Percentiles rank a stretch among this genome's conserved stretches.
Evolutionary conservation across 2,888 invertebrate genomes (phyloP).

Genomic region (Julus scanicus): DNA sequence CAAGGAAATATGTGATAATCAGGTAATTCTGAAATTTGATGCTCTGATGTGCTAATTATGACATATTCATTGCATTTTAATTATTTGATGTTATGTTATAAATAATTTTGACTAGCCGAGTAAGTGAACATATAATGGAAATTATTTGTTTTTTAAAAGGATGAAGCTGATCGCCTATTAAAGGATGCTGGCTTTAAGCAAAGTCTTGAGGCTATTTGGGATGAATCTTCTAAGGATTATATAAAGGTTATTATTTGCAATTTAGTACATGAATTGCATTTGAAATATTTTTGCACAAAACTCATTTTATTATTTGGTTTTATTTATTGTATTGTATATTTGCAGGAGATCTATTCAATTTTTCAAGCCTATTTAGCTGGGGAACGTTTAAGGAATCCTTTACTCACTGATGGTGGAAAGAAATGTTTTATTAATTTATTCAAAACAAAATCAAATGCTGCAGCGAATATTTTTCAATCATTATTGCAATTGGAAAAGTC

Average conservation of each 20-base stretch:
- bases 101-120: too few relatives aligned
- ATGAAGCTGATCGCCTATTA: constrained; percentile 6
- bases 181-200: constrained; percentile 46
- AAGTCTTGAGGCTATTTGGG: not conserved
- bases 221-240: not conserved
- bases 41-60: not conserved
- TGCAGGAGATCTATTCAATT: constrained; percentile 40
- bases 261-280: not conserved
- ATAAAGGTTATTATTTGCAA: not conserved
- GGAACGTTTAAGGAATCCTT: not conserved
- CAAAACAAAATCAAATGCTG: not conserved
- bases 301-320: not conserved
- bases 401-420: not conserved
- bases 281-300: too few relatives aligned
- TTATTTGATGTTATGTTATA: too few relatives aligned
- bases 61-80: too few relatives aligned
- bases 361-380: not conserved
- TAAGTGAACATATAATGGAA: not conserved
- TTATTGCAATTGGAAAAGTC: not conserved
- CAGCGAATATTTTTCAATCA: not conserved
- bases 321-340: not conserved
- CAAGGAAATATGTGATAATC: constrained; percentile 44
- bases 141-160: not conserved
- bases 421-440: constrained; percentile 32
- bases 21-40: not conserved